These are phyloP conservation scores for Dasyprocta punctata DNA, from an alignment of 2,113 vertebrate genomes.

Conservation along the genomic window DNA sequence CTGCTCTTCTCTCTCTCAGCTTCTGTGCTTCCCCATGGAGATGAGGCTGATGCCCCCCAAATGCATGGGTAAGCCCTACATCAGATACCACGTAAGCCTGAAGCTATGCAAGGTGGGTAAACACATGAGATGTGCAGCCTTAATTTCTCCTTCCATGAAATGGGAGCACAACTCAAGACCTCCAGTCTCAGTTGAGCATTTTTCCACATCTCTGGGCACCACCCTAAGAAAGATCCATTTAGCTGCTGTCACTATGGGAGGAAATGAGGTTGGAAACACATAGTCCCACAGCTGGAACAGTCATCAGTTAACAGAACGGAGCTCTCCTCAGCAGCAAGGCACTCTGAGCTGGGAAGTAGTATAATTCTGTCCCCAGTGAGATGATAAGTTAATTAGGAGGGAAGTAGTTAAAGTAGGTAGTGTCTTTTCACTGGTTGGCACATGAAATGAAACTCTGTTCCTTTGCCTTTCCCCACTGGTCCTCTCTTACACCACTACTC, in stretches of 20 bases:
- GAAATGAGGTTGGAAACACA: background rate
- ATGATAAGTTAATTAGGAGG: background rate
- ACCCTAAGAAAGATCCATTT: background rate
- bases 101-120: background rate
- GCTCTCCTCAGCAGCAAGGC: background rate
- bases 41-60: too few species aligned
- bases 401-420: background rate
- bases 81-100: background rate
- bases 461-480: rapidly evolving
- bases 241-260: background rate
- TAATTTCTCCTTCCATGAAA: background rate
- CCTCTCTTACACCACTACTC: background rate
- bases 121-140: background rate
- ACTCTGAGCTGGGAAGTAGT: background rate
- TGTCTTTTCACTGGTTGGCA: background rate
- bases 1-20: too few species aligned
- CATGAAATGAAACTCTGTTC: background rate
- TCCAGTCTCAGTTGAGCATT: rapidly evolving
- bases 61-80: background rate
- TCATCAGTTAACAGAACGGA: background rate
- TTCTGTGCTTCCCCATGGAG: background rate
- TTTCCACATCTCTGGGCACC: rapidly evolving
- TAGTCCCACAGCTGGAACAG: background rate
- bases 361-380: background rate
- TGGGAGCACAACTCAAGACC: background rate